Evolutionary conservation across 2,797 vertebrate genomes (phyloP).

Genomic region (Bothrops alternatus): DNA sequence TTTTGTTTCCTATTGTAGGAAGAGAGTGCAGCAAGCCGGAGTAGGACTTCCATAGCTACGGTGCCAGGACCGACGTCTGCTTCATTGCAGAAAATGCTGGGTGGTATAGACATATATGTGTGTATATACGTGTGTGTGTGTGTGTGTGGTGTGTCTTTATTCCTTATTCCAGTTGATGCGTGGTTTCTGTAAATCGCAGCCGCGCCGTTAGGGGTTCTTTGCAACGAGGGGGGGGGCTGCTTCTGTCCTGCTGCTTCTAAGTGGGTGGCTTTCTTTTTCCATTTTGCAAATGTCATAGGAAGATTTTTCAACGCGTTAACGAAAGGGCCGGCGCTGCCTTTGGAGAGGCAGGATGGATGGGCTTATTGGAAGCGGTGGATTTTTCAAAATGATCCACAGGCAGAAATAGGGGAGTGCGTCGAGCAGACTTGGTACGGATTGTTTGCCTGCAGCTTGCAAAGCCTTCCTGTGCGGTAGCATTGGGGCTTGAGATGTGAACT

Average conservation of each 20-base stretch:
- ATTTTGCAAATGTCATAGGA: not conserved
- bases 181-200: not conserved
- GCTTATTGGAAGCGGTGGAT: not conserved
- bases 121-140: too few relatives aligned
- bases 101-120: not conserved
- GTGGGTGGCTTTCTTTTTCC: not conserved
- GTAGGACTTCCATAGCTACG: conserved; percentile 49
- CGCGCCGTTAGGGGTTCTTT: not conserved
- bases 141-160: too few relatives aligned
- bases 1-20: conserved; percentile 32
- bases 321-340: not conserved
- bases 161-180: not conserved
- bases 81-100: not conserved
- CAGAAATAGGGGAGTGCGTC: not conserved
- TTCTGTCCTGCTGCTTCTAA: not conserved
- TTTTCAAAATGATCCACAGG: not conserved
- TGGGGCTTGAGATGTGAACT: not conserved
- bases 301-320: not conserved
- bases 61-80: conserved; percentile 14
- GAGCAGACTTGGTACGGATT: not conserved
- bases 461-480: not conserved
- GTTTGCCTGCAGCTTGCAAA: not conserved
- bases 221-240: not conserved
- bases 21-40: conserved; percentile 43
- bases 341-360: not conserved